Conservation (phyloP, 1,140 invertebrate species). For the Drosophila rhopaloa region DNA sequence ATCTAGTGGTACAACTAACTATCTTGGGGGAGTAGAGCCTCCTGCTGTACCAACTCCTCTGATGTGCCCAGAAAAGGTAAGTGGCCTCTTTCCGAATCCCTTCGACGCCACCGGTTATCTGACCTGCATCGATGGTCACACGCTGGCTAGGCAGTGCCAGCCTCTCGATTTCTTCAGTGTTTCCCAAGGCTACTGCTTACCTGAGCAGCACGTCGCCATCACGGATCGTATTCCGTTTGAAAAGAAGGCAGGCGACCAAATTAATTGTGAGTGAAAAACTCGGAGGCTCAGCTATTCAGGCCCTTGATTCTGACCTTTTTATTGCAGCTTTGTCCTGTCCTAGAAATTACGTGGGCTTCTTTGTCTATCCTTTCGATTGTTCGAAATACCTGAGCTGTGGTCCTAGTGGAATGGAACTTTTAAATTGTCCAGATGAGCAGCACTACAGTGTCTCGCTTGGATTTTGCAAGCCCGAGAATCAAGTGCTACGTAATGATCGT, state of each 20-base stretch:
- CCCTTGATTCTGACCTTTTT: background rate
- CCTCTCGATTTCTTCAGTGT: conserved; percentile 51
- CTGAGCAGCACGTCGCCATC: conserved; percentile 13
- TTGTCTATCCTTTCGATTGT: conserved; percentile 87
- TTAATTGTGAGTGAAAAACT: conserved; percentile 29
- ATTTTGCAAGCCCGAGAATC: conserved; percentile 28
- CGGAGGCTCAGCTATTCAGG: background rate
- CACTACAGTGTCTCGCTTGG: conserved; percentile 62
- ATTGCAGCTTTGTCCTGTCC: conserved; percentile 81
- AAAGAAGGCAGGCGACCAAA: conserved; percentile 2
- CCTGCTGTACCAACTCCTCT: conserved; percentile 10
- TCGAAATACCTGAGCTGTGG: conserved; percentile 88
- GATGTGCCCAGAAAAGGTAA: conserved; percentile 47
- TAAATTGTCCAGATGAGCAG: conserved; percentile 85
- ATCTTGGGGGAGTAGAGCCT: background rate
- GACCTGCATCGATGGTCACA: conserved; percentile 87
- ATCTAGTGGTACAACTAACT: background rate
- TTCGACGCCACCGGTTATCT: conserved; percentile 88
- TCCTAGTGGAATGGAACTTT: conserved; percentile 83
- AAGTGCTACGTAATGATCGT: conserved; percentile 57
- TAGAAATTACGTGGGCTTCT: conserved; percentile 85
- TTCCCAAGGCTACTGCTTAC: conserved; percentile 49
- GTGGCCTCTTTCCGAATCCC: conserved; percentile 82
- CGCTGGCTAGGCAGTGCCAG: conserved; percentile 69
- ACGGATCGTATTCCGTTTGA: conserved; percentile 43